These are phyloP conservation scores for Panopea generosa DNA, from an alignment of 2,888 invertebrate genomes.

Conservation along the genomic window DNA sequence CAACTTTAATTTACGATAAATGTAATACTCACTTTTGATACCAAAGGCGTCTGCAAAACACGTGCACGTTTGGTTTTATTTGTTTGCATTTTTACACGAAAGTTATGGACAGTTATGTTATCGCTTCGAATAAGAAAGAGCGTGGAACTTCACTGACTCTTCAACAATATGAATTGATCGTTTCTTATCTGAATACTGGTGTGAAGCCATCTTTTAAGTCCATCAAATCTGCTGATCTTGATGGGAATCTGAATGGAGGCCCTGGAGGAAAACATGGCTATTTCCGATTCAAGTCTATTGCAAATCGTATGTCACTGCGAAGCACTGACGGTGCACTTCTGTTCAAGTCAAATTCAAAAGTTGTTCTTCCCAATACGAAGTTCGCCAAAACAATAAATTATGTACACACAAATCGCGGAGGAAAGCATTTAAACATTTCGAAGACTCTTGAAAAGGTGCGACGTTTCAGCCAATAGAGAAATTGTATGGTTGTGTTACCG, in stretches of 20 bases:
- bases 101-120: no score
- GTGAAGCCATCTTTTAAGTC: slow-evolving; percentile 33
- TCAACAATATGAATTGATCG: slow-evolving; percentile 58
- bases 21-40: no score
- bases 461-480: no score
- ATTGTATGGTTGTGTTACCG: no score
- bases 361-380: slow-evolving; percentile 50
- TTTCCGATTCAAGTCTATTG: slow-evolving; percentile 41
- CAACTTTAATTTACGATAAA: no score
- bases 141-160: slow-evolving; percentile 38
- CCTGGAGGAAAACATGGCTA: neutral
- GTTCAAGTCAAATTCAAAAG: slow-evolving; percentile 46
- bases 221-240: slow-evolving; percentile 39
- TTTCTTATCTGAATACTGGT: slow-evolving; percentile 44
- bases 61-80: no score
- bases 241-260: slow-evolving; percentile 19
- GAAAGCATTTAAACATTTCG: slow-evolving; percentile 45
- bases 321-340: slow-evolving; percentile 44
- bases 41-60: no score
- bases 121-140: slow-evolving; percentile 13
- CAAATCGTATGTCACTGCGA: slow-evolving; percentile 32
- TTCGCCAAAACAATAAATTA: slow-evolving; percentile 44
- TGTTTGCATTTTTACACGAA: no score
- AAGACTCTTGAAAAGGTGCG: slow-evolving; percentile 52
- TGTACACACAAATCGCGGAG: slow-evolving; percentile 33